These are phyloP conservation scores for Perodicticus potto DNA, from an alignment of 2,797 vertebrate species.

Conservation along the genomic window DNA sequence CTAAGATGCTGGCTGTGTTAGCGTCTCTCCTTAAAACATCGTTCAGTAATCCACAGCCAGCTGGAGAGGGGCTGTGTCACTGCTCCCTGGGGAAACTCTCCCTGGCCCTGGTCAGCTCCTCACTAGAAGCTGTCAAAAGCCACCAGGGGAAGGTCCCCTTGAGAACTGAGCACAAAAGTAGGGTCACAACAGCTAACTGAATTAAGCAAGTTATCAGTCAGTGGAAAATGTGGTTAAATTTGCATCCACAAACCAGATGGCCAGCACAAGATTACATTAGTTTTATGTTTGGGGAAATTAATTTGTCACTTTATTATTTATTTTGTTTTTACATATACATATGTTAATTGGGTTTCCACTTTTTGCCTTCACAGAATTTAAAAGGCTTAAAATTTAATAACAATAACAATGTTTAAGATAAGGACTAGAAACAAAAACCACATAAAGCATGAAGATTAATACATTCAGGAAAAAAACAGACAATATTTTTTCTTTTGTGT, in stretches of 20 bases:
- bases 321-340: too few species aligned
- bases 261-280: slow-evolving; percentile 86
- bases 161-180: slow-evolving; percentile 77
- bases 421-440: too few species aligned
- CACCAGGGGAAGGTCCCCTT: slow-evolving; percentile 36
- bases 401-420: too few species aligned
- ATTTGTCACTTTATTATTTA: slow-evolving; percentile 86
- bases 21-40: neutral
- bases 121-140: slow-evolving; percentile 40
- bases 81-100: neutral
- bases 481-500: slow-evolving; percentile 46
- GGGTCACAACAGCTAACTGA: slow-evolving; percentile 78
- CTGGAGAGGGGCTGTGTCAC: slow-evolving; percentile 28
- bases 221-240: slow-evolving; percentile 82
- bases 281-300: slow-evolving; percentile 87
- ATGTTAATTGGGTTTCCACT: too few species aligned
- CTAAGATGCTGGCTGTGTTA: neutral
- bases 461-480: too few species aligned
- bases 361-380: too few species aligned
- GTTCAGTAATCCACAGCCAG: slow-evolving; percentile 15
- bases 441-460: too few species aligned
- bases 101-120: slow-evolving; percentile 46
- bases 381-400: too few species aligned
- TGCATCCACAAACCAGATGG: slow-evolving; percentile 88
- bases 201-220: slow-evolving; percentile 84